These are phyloP conservation scores for Chelidonichthys spinosus DNA, from an alignment of 2,797 vertebrate genomes.

Conservation along the genomic window DNA sequence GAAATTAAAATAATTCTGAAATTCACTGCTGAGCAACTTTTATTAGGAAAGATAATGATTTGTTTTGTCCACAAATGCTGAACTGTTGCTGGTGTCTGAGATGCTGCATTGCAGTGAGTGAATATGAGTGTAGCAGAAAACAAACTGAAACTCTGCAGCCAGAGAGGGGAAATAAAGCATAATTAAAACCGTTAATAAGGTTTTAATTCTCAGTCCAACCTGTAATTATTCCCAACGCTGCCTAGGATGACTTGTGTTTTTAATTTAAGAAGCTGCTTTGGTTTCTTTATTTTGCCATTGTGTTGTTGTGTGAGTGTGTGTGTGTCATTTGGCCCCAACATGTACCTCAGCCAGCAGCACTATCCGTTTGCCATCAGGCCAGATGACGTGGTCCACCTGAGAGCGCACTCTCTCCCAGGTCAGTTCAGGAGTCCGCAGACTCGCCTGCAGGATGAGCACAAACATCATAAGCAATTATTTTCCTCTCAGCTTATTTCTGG, in stretches of 20 bases:
- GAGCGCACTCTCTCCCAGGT: slow-evolving; percentile 98
- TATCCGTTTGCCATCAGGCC: slow-evolving; percentile 97
- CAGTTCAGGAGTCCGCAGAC: slow-evolving; percentile 94
- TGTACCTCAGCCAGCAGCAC: slow-evolving; percentile 95
- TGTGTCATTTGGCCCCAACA: neutral
- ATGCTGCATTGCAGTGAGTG: slow-evolving; percentile 39
- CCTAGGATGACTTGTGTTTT: neutral
- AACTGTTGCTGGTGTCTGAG: slow-evolving; percentile 6
- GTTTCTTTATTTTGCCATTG: neutral
- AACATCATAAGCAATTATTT: neutral
- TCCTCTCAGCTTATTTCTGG: neutral
- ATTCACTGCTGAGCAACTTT: neutral
- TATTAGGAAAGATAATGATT: neutral
- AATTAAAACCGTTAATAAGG: slow-evolving; percentile 15
- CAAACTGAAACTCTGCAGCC: slow-evolving; percentile 30
- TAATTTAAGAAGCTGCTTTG: neutral
- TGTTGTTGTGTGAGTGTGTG: neutral
- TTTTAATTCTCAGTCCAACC: neutral
- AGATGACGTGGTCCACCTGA: slow-evolving; percentile 98
- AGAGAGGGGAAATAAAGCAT: slow-evolving; percentile 10
- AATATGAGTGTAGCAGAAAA: slow-evolving; percentile 20
- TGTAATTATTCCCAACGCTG: neutral
- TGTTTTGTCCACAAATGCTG: neutral
- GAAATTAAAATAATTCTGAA: too few relatives aligned
- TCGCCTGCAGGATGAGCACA: slow-evolving; percentile 84